These are phyloP conservation scores for Spermophilus dauricus DNA, from an alignment of 2,113 vertebrate genomes.

Conservation along the genomic window DNA sequence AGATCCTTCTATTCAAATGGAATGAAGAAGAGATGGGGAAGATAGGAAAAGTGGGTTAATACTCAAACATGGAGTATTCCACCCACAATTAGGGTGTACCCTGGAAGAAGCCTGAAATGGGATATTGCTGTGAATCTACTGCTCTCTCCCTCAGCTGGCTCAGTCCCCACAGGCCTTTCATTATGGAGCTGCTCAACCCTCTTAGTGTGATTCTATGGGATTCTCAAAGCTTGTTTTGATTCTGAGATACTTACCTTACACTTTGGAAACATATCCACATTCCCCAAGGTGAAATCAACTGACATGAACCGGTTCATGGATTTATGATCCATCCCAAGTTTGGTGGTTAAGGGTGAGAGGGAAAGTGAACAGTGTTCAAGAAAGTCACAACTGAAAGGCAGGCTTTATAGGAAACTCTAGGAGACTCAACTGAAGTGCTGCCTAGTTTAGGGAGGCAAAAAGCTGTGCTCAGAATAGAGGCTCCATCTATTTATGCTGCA, in stretches of 20 bases:
- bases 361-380: not conserved
- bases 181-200: not conserved
- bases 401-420: not conserved
- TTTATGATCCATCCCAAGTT: not conserved
- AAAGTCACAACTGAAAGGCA: not conserved
- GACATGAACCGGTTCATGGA: not conserved
- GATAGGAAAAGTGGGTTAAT: not conserved
- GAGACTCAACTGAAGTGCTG: not conserved
- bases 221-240: slow-evolving; percentile 7
- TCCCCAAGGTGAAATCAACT: not conserved
- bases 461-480: not conserved
- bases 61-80: not conserved
- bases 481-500: not conserved
- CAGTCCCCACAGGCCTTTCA: not conserved
- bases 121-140: not conserved
- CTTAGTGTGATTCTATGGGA: not conserved
- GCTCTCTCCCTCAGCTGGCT: not conserved
- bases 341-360: not conserved
- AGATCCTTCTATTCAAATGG: not conserved
- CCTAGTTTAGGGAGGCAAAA: not conserved
- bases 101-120: not conserved
- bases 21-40: not conserved
- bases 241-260: not conserved
- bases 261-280: not conserved
- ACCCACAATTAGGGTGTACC: not conserved